These are phyloP conservation scores for Ciconia stormi DNA, from an alignment of 2,113 vertebrate species.

Conservation along the genomic window DNA sequence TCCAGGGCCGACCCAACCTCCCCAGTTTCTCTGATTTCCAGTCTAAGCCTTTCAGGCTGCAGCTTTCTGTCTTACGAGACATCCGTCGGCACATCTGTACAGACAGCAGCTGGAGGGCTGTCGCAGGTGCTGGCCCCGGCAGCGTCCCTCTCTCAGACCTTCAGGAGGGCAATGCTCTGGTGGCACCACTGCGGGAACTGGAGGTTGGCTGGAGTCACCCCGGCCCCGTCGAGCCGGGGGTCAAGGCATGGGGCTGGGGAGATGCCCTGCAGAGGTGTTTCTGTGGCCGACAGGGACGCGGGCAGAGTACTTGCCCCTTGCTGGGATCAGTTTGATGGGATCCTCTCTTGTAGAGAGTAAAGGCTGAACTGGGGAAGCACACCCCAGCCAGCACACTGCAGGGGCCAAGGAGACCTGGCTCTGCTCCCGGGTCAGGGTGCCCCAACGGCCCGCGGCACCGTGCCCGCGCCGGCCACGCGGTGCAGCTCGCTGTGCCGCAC, in stretches of 20 bases:
- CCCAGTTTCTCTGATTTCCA: neutral
- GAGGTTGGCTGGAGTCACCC: neutral
- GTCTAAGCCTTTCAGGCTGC: neutral
- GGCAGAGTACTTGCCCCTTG: neutral
- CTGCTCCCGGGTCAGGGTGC: neutral
- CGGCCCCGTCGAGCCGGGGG: rapidly evolving
- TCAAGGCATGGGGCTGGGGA: neutral
- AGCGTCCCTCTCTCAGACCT: neutral
- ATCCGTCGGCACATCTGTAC: neutral
- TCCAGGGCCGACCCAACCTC: neutral
- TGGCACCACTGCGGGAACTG: rapidly evolving
- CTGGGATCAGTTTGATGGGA: neutral
- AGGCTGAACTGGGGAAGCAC: neutral
- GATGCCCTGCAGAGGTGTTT: neutral
- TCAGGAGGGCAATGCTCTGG: neutral
- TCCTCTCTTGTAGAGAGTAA: neutral
- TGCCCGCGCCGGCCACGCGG: rapidly evolving
- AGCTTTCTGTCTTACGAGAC: rapidly evolving
- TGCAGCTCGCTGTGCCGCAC: neutral
- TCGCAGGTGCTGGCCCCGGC: neutral
- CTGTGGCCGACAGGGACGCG: rapidly evolving
- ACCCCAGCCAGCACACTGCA: rapidly evolving
- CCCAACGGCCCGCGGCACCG: rapidly evolving
- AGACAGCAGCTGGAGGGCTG: neutral
- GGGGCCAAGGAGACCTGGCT: neutral